A percentile compares a stretch with the other conserved stretches of the same genome.
phyloP scores from a whole-genome alignment of 2,113 vertebrate species.

The Rhizomys pruinosus region DNA sequence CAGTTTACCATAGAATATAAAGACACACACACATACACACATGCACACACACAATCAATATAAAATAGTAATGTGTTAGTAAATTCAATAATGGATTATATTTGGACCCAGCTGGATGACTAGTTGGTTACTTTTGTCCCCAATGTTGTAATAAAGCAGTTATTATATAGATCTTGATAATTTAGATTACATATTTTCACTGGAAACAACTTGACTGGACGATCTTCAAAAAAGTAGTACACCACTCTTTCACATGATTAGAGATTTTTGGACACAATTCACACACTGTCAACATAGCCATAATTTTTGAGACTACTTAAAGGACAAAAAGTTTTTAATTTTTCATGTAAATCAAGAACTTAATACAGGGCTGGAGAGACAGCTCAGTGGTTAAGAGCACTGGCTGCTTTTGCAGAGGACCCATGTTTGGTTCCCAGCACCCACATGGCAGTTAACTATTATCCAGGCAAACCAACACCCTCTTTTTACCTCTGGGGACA shows the following conservation, averaged over 20 bases:
- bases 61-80: neutral
- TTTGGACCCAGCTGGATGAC: slow-evolving; percentile 7
- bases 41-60: too few species aligned
- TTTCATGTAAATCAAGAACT: slow-evolving; percentile 29
- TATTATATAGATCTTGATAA: neutral
- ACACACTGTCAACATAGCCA: slow-evolving; percentile 5
- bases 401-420: too few species aligned
- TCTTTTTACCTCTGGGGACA: too few species aligned
- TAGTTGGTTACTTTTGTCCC: neutral
- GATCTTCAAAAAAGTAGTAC: slow-evolving; percentile 36
- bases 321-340: slow-evolving; percentile 24
- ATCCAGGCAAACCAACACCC: too few species aligned
- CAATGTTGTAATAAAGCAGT: slow-evolving; percentile 10
- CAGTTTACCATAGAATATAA: slow-evolving; percentile 51
- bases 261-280: slow-evolving; percentile 27
- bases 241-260: slow-evolving; percentile 27
- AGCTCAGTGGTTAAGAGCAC: too few species aligned
- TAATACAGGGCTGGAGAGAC: neutral
- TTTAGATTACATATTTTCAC: slow-evolving; percentile 57
- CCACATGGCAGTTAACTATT: too few species aligned
- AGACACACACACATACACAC: neutral
- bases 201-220: slow-evolving; percentile 11
- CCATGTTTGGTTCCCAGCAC: too few species aligned
- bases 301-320: slow-evolving; percentile 37
- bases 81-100: slow-evolving; percentile 17